phyloP scores from a whole-genome alignment of 2,113 vertebrate genomes.

The Macroglossus sobrinus region DNA sequence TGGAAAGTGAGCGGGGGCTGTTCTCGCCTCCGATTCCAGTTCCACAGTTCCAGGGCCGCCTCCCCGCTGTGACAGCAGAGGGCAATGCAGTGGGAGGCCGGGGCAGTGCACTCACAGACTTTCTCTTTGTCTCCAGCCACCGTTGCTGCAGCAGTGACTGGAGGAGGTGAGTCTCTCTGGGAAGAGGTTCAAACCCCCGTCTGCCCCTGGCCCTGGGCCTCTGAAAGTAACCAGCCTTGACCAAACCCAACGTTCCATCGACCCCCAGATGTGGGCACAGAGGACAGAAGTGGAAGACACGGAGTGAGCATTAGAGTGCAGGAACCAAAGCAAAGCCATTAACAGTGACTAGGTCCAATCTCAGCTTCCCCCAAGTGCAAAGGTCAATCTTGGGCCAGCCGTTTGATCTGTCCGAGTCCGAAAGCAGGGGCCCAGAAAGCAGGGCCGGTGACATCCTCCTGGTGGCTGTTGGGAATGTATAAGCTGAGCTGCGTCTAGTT shows the following conservation, averaged over 20 bases:
- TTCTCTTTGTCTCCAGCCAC: background rate
- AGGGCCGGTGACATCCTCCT: background rate
- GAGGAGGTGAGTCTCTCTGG: background rate
- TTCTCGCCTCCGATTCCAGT: background rate
- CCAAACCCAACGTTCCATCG: background rate
- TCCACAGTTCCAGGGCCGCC: background rate
- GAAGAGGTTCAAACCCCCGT: background rate
- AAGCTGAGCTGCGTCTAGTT: background rate
- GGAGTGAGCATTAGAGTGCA: background rate
- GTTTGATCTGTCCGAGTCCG: background rate
- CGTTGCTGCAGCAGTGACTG: accelerated
- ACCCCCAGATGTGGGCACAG: background rate
- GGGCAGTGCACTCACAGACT: accelerated
- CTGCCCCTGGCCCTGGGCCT: background rate
- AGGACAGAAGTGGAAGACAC: background rate
- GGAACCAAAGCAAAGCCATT: background rate
- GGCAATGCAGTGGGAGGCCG: background rate
- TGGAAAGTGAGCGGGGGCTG: background rate
- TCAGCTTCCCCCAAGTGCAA: background rate
- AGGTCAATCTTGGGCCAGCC: background rate
- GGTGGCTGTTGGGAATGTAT: background rate
- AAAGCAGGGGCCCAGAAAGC: no score
- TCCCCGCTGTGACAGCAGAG: background rate
- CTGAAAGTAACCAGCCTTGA: background rate
- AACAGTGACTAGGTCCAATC: background rate